Evolutionary conservation across 2,797 vertebrate species (phyloP).

Genomic region (Megalops cyprinoides): DNA sequence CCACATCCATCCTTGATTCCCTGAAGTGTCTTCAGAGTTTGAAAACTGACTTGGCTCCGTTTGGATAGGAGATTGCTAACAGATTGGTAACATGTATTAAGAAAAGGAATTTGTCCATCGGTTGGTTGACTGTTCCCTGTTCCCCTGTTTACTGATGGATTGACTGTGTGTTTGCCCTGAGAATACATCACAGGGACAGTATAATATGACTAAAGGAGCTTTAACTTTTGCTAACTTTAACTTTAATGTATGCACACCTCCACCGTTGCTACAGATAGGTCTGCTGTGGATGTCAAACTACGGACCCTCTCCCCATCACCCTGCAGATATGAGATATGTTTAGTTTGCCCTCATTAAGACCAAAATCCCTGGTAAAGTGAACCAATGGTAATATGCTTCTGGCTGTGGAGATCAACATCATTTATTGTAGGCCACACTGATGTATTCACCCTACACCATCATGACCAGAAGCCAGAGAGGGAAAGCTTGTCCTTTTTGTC

Average conservation of each 20-base stretch:
- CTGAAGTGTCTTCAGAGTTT: not conserved
- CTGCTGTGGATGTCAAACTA: no score
- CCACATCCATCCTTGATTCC: not conserved
- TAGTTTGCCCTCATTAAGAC: no score
- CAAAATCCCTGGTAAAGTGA: no score
- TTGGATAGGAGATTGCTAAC: not conserved
- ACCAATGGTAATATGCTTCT: no score
- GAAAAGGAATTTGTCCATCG: not conserved
- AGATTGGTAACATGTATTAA: not conserved
- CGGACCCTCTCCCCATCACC: no score
- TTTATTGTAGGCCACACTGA: no score
- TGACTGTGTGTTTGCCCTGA: not conserved
- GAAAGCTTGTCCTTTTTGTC: constrained; percentile 50
- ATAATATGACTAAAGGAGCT: not conserved
- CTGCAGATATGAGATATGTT: no score
- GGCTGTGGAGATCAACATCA: no score
- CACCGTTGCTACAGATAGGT: constrained; percentile 26
- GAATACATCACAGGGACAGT: not conserved
- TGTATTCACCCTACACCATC: no score
- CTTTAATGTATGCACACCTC: constrained; percentile 55
- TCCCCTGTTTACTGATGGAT: not conserved
- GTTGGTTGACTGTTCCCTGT: not conserved
- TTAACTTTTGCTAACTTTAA: not conserved
- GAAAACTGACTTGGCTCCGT: not conserved
- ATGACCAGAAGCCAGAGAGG: constrained; percentile 43